A percentile compares a stretch with the other conserved stretches of the same genome.
phyloP scores from a whole-genome alignment of 2,113 vertebrate genomes.

The Ornithorhynchus anatinus region DNA sequence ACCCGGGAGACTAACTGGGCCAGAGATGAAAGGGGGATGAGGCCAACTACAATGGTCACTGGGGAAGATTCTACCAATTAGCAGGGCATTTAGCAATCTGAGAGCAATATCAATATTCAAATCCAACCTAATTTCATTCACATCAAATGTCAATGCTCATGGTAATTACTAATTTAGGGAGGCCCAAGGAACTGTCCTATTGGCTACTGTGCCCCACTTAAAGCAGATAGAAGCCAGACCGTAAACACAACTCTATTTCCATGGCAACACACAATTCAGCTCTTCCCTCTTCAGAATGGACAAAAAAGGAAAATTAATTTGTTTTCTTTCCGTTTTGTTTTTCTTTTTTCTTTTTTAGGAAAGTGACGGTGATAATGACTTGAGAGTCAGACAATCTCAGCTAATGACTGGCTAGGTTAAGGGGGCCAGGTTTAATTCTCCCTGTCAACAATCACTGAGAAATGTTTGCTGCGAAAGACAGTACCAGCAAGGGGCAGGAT shows the following conservation, averaged over 20 bases:
- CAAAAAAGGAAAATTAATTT: conserved; percentile 16
- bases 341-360: neutral
- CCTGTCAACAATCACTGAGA: neutral
- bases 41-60: neutral
- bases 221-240: neutral
- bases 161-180: neutral
- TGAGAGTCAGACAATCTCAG: neutral
- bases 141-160: neutral
- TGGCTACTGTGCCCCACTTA: neutral
- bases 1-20: neutral
- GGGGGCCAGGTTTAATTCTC: neutral
- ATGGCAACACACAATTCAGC: neutral
- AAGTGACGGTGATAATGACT: neutral
- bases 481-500: neutral
- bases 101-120: neutral
- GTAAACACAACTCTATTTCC: conserved; percentile 42
- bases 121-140: neutral
- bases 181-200: neutral
- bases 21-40: neutral
- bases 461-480: neutral
- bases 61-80: neutral
- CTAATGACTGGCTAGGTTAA: neutral
- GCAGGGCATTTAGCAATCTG: neutral
- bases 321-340: neutral
- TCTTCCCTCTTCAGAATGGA: neutral